Evolutionary conservation across 2,888 invertebrate genomes (phyloP).

Genomic region (Lutraria lutraria): DNA sequence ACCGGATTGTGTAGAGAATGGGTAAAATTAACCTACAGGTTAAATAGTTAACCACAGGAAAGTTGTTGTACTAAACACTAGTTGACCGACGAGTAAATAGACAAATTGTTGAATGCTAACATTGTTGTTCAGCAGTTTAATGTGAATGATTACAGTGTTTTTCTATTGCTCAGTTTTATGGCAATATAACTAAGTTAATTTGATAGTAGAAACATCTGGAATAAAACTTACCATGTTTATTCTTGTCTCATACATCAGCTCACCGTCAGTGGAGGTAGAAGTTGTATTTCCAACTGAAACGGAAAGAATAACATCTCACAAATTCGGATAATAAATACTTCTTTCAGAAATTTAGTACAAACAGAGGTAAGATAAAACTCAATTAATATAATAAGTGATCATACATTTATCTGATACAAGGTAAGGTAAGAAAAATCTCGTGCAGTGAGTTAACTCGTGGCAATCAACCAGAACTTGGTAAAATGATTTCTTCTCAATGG

Average conservation of each 20-base stretch:
- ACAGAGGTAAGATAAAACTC: neutral
- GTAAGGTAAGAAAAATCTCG: neutral
- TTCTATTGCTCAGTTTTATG: too few species aligned
- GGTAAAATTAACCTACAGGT: too few species aligned
- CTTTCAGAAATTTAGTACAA: neutral
- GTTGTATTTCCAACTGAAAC: neutral
- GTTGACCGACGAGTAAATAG: too few species aligned
- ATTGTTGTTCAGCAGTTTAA: too few species aligned
- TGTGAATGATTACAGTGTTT: too few species aligned
- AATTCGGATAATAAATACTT: neutral
- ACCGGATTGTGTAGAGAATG: too few species aligned
- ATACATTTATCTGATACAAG: neutral
- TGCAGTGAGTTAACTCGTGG: neutral
- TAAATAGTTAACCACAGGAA: too few species aligned
- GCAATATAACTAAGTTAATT: too few species aligned
- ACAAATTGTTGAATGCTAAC: too few species aligned
- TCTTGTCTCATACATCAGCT: slow-evolving; percentile 21
- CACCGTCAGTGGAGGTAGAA: neutral
- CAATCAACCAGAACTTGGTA: neutral
- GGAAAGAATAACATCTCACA: neutral
- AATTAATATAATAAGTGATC: neutral
- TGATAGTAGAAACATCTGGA: too few species aligned
- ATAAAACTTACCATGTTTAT: slow-evolving; percentile 83
- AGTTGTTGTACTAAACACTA: too few species aligned
- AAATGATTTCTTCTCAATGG: neutral